Evolutionary conservation across 2,113 vertebrate genomes (phyloP).

Genomic region (Chunga burmeisteri): DNA sequence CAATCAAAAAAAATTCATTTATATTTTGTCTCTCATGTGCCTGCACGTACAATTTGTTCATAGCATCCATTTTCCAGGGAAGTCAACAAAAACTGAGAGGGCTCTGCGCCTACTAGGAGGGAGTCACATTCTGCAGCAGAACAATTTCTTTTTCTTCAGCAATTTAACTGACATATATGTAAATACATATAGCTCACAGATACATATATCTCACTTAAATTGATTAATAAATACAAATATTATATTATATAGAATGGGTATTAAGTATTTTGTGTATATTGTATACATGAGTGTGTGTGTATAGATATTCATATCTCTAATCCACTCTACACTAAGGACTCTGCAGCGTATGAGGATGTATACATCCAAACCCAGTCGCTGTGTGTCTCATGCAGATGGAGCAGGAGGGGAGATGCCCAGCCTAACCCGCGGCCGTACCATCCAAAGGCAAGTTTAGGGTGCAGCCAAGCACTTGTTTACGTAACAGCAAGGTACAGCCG

Average conservation of each 20-base stretch:
- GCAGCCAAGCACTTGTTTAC: constrained; percentile 32
- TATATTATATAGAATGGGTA: accelerated
- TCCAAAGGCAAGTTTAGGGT: not conserved
- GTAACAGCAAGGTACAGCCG: constrained; percentile 14
- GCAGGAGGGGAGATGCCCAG: not conserved
- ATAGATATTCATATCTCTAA: accelerated
- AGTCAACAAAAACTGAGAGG: not conserved
- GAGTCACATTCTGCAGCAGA: not conserved
- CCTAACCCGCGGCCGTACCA: not conserved
- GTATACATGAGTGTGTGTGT: accelerated
- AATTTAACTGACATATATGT: not conserved
- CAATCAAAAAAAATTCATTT: not conserved
- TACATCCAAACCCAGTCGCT: accelerated
- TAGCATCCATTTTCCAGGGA: not conserved
- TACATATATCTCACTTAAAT: accelerated
- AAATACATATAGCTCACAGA: not conserved
- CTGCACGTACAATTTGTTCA: not conserved
- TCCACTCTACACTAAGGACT: accelerated
- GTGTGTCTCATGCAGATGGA: not conserved
- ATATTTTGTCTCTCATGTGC: not conserved
- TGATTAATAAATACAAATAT: not conserved
- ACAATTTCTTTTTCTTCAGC: not conserved
- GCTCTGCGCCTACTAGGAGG: not conserved
- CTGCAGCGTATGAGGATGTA: accelerated
- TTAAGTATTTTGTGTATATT: accelerated